Percentiles rank a stretch among this genome's conserved stretches.
Conservation (phyloP, 2,888 invertebrate genomes). For the Morpho deidamia region DNA sequence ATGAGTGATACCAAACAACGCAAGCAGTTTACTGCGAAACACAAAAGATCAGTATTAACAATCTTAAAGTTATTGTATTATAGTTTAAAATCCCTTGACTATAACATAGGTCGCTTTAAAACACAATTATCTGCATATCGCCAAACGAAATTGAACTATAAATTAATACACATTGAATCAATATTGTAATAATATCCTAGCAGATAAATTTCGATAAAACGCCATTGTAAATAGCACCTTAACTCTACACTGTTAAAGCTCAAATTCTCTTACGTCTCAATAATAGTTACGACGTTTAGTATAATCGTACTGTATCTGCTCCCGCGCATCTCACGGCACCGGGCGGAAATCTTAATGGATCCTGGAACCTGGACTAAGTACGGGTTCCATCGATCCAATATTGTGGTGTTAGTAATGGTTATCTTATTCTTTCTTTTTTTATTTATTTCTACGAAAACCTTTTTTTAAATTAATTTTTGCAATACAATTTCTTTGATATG, state of each 20-base stretch:
- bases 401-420: constrained; percentile 39
- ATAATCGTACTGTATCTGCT: constrained; percentile 38
- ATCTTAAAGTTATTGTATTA: constrained; percentile 19
- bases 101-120: constrained; percentile 11
- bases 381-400: constrained; percentile 66
- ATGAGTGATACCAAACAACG: constrained; percentile 57
- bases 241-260: constrained; percentile 13
- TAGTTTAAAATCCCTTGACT: constrained; percentile 22
- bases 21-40: constrained; percentile 49
- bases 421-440: too few species aligned
- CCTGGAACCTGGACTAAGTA: constrained; percentile 73
- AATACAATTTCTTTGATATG: too few species aligned
- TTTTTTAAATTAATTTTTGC: too few species aligned
- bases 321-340: constrained; percentile 63
- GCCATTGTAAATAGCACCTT: not conserved
- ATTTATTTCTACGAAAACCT: too few species aligned
- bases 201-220: constrained; percentile 9
- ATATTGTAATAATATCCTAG: constrained; percentile 25
- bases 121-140: constrained; percentile 31
- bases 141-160: constrained; percentile 40
- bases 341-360: constrained; percentile 77
- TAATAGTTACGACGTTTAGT: constrained; percentile 32
- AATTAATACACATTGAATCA: constrained; percentile 28
- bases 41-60: constrained; percentile 24
- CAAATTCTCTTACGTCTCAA: constrained; percentile 20